Evolutionary conservation across 2,113 vertebrate genomes (phyloP), one percentile per base, ranked within the genome.

Genomic region (Cynoglossus semilaevis): DNA sequence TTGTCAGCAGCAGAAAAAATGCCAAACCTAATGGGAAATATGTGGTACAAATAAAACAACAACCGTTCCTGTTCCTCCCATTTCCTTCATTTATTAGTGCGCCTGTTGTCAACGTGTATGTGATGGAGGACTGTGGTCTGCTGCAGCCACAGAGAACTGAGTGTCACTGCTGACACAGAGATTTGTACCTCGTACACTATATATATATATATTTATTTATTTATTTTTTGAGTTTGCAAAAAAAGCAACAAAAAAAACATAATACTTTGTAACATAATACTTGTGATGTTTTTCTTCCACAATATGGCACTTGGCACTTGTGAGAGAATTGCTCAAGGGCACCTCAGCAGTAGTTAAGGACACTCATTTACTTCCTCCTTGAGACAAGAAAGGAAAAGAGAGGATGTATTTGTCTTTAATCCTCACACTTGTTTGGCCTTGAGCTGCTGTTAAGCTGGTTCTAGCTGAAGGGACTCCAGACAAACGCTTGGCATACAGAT

Each of bases 401-500:
- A 75, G 68, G 69, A 69, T 67, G 67, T 58, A 61, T 81, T 79
- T 40, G 76, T 83, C 76, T 85, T 82, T 81, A 84, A 84, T 84
- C 79, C 83, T 69, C 67, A 66, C 60, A 81, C 74, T 85, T 85
- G 83, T 85, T 85, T 86, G 83, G 81, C 81, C 80, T 85, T 88
- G 81, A 85, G 84, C 74, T 77, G 65, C 75, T 81, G 67, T 74
- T 77, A 75, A 80, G 76, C 81, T 71, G 67, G 65, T 75, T 79
- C 59, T 85, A 56, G 72, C 77, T 87, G 72, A 69, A 86, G 81
- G 67, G 76, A 62, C 65, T 74, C 72, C 64, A 72, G 71, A 79
- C 63, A 76, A 82, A 75, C 29, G 70, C 70, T 81, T 67, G 70
- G 79, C 84, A 85, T 87, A 86, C 81, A 79, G 79, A 86, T 83